phyloP scores from a whole-genome alignment of 2,797 vertebrate genomes.

The Rallus crepitans region DNA sequence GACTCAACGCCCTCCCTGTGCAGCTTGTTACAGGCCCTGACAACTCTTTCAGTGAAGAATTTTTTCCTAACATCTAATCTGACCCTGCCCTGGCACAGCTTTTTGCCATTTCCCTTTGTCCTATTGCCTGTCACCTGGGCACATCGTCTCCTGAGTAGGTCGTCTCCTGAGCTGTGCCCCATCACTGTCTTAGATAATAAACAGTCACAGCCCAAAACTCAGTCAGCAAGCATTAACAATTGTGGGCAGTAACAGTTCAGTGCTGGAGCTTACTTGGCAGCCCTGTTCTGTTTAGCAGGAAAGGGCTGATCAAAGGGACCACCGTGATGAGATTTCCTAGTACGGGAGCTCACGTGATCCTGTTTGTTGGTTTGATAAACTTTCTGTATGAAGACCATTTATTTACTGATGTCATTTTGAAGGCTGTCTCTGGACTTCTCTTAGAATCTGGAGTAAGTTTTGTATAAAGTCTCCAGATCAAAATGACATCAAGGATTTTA shows the following conservation, averaged over 20 bases:
- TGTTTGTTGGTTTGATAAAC: neutral
- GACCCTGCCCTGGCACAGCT: too few relatives aligned
- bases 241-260: neutral
- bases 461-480: neutral
- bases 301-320: neutral
- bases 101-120: too few relatives aligned
- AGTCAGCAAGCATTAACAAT: neutral
- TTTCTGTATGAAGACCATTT: neutral
- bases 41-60: too few relatives aligned
- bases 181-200: neutral
- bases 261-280: neutral
- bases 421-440: neutral
- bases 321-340: neutral
- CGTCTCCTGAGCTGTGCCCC: neutral
- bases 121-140: too few relatives aligned
- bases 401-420: neutral
- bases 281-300: neutral
- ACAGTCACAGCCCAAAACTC: neutral
- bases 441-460: neutral
- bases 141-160: neutral
- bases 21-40: too few relatives aligned
- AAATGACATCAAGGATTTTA: neutral
- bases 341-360: neutral
- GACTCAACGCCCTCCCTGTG: too few relatives aligned
- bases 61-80: too few relatives aligned